phyloP scores from a whole-genome alignment of 2,113 vertebrate species.

The Psophia crepitans region DNA sequence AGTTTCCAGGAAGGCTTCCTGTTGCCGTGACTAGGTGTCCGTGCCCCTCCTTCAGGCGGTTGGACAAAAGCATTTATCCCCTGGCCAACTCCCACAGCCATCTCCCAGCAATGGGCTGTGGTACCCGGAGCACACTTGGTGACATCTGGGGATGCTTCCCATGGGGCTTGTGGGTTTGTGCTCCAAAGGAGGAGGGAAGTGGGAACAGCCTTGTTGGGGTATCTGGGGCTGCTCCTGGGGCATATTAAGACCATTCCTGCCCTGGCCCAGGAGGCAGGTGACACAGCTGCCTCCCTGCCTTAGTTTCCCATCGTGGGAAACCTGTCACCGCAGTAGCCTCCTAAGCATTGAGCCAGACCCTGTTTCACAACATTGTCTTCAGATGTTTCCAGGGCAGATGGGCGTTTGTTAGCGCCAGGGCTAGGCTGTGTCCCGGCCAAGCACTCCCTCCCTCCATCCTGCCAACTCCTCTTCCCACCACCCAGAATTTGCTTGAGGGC shows the following conservation, averaged over 20 bases:
- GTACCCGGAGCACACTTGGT: not conserved
- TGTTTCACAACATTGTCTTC: not conserved
- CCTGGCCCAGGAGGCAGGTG: not conserved
- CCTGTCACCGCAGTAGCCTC: not conserved
- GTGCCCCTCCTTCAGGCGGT: not conserved
- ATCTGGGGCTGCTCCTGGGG: not conserved
- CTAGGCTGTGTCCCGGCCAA: not conserved
- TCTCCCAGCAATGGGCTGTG: not conserved
- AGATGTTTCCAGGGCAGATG: not conserved
- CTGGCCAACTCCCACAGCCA: not conserved
- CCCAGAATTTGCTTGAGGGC: not conserved
- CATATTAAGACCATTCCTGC: fast-evolving
- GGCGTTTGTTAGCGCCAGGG: not conserved
- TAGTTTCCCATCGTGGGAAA: not conserved
- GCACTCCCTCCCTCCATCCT: not conserved
- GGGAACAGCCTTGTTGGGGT: not conserved
- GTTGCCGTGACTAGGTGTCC: not conserved
- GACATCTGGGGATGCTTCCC: not conserved
- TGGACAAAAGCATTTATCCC: not conserved
- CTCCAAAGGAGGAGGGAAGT: not conserved
- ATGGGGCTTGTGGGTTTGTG: not conserved
- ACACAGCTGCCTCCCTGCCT: not conserved
- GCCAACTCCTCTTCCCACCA: not conserved
- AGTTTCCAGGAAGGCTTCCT: not conserved
- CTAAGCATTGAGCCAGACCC: not conserved